phyloP scores from a whole-genome alignment of 2,797 vertebrate genomes.

The Tragelaphus eurycerus region DNA sequence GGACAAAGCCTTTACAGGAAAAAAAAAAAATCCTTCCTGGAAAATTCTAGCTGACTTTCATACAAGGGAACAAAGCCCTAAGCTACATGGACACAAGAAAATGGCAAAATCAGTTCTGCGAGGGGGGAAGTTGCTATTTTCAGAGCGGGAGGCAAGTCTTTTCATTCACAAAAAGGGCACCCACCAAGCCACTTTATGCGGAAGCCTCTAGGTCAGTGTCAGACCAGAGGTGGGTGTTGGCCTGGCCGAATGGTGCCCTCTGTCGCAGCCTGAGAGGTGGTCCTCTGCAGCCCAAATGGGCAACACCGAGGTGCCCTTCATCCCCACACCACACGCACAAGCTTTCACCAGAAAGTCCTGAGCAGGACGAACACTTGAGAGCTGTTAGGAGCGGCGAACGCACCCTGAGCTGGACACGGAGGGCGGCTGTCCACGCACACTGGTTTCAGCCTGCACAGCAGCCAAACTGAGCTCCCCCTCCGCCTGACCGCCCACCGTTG shows the following conservation, averaged over 20 bases:
- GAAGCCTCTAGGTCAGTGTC: conserved; percentile 52
- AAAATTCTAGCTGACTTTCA: background rate
- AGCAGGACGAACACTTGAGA: background rate
- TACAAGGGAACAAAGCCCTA: background rate
- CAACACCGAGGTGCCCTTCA: background rate
- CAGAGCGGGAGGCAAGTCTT: conserved; percentile 58
- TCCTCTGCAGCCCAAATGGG: background rate
- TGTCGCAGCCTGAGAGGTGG: background rate
- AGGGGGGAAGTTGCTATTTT: background rate
- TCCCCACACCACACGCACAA: background rate
- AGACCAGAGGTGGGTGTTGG: background rate
- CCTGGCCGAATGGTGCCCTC: background rate
- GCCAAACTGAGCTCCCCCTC: background rate
- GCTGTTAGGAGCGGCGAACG: background rate
- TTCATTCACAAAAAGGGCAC: conserved; percentile 51
- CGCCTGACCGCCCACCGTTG: accelerated
- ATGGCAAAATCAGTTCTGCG: background rate
- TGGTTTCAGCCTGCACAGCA: background rate
- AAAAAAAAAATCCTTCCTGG: background rate
- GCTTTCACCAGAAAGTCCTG: background rate
- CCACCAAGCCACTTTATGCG: conserved; percentile 64
- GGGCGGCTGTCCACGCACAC: background rate
- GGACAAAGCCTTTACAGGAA: background rate
- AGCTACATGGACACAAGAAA: background rate
- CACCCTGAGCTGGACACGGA: accelerated